Percentiles rank a stretch among this genome's conserved stretches.
phyloP scores from a whole-genome alignment of 2,113 vertebrate species.

The Axis porcinus region DNA sequence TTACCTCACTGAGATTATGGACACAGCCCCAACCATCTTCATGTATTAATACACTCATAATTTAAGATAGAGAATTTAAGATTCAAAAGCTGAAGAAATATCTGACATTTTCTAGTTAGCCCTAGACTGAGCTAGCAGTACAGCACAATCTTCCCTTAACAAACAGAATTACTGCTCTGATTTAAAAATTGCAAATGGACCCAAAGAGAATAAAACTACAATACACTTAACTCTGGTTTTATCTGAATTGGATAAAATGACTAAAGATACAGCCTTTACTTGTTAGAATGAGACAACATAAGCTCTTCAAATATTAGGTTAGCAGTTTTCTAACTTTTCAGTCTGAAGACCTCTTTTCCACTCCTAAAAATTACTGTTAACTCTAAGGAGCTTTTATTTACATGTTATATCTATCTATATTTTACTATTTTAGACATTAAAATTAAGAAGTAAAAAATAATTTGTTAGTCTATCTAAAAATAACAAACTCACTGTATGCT shows the following conservation, averaged over 20 bases:
- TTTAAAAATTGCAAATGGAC: not conserved
- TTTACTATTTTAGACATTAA: constrained; percentile 11
- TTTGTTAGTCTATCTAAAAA: not conserved
- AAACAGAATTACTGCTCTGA: constrained; percentile 3
- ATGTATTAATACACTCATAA: not conserved
- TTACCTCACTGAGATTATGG: not conserved
- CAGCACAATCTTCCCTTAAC: not conserved
- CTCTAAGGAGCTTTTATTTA: not conserved
- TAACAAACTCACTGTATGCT: not conserved
- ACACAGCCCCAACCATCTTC: not conserved
- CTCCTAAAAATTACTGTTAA: not conserved
- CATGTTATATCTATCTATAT: not conserved
- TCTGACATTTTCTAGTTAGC: not conserved
- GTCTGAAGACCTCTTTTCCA: not conserved
- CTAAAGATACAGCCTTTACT: not conserved
- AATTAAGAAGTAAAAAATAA: constrained; percentile 1
- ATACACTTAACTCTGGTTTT: not conserved
- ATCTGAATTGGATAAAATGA: constrained; percentile 15
- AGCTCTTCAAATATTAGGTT: not conserved
- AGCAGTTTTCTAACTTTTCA: not conserved
- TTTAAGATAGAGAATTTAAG: constrained; percentile 3
- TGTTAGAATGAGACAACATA: not conserved
- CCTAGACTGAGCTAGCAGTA: not conserved
- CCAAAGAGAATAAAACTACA: not conserved
- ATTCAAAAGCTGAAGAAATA: constrained; percentile 6